These are phyloP conservation scores for Autographa pulchrina DNA, from an alignment of 2,888 invertebrate genomes.

Conservation along the genomic window DNA sequence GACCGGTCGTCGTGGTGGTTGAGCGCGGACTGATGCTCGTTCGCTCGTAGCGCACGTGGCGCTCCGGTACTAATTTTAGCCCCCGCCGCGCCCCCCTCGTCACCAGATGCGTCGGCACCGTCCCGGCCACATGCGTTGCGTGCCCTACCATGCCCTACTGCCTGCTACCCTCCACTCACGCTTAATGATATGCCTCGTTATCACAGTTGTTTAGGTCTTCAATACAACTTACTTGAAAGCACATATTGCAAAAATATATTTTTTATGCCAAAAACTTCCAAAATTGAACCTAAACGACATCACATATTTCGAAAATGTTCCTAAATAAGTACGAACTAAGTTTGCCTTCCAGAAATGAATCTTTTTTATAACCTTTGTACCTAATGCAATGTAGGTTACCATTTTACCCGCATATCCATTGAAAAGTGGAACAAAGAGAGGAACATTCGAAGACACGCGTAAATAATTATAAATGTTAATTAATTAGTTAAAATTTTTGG, in stretches of 20 bases:
- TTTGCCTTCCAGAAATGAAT: not conserved
- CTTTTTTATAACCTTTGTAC: not conserved
- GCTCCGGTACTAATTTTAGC: constrained; percentile 90
- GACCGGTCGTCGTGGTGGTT: constrained; percentile 78
- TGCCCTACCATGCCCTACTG: constrained; percentile 82
- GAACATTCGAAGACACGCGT: constrained; percentile 44
- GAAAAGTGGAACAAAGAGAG: constrained; percentile 44
- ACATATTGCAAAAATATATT: constrained; percentile 8
- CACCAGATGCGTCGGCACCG: constrained; percentile 85
- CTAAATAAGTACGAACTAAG: not conserved
- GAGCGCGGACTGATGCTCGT: constrained; percentile 83
- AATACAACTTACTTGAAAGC: constrained; percentile 35
- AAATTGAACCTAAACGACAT: not conserved
- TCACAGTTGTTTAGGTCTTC: constrained; percentile 71
- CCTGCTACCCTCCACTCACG: constrained; percentile 80
- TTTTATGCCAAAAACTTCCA: not conserved
- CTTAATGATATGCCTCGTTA: constrained; percentile 87
- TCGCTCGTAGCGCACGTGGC: constrained; percentile 85
- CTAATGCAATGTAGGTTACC: not conserved
- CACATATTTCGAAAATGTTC: not conserved
- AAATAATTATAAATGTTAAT: constrained; percentile 47
- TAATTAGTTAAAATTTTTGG: constrained; percentile 46
- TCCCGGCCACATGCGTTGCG: constrained; percentile 86
- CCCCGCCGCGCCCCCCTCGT: constrained; percentile 88
- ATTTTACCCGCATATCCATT: constrained; percentile 14